Base-by-base conservation (phyloP, 2,797 vertebrate species). In the Urocyon cinereoargenteus region DNA sequence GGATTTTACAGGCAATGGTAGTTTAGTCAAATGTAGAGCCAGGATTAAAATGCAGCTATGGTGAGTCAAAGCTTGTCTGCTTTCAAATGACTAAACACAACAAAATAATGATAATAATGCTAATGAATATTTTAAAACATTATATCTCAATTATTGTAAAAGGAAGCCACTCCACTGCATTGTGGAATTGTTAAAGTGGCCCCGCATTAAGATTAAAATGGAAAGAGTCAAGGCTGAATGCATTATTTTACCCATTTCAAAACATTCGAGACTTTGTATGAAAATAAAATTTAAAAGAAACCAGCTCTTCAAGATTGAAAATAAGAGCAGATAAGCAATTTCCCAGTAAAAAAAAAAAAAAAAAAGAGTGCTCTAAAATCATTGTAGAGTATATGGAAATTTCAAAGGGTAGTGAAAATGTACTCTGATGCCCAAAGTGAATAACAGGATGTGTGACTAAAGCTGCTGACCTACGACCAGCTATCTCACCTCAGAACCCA, bases 401-500 rank as follows among this genome's bases (percentile, higher is more conserved):
- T 96, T 95, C 94, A 98, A 89, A 96, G 97, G 66, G 68, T 13
- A 70, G 82, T n/a, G 75, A 78, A 83, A 85, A 93, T 73, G 75
- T 18, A 15, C 66, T 83, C 96, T n/a, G 82, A 89, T 92, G 81
- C 57, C 93, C 85, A 75, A 34, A 91, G 72, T 88, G 90, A 97
- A 97, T 91, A 97, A 97, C 97, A 97, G 97, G 98, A 98, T 97
- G 98, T 95, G 85, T 97, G 97, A 97, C 96, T 96, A 95, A 97
- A 88, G 92, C 93, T 59, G 40, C 3, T 75, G 96, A 92, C 89
- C 93, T 36, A 12, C 1, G 11, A 95, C 91, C 64, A 0, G 66
- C 62, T 40, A 10, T 6, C 86, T 97, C 78, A 62, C 90, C 96
- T 85, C 97, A 61, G 92, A 73, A 66, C 40, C 77, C 16, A 21